Evolutionary conservation across 1,140 invertebrate species (phyloP), one percentile per base, ranked within the genome.

Genomic region (Calliphora vicina): DNA sequence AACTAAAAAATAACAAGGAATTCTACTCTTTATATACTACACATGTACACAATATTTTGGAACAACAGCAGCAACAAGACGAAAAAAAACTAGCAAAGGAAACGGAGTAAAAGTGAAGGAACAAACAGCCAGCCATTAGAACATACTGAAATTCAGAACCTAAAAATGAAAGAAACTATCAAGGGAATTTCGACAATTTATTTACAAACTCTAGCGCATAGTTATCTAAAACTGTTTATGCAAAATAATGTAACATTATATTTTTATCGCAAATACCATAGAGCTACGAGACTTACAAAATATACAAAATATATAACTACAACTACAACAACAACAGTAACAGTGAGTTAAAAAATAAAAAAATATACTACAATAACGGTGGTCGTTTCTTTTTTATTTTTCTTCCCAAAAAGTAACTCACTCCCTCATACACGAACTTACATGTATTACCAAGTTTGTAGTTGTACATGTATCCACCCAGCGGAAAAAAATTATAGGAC

Each of bases 151-250:
- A 23, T 67, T 23, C 23, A 67, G 20, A 67, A 67, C 61, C 61
- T 20, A 78, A 78, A 45, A 78, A 43, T 12, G 74, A 78, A 78
- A 78, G 35, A 78, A 78, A 78, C 74, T 45, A 78, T 78, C 74
- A 78, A 43, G 74, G 42, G 74, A 78, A 78, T 78, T 78, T 78
- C 74, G 74, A 78, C 74, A 78, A 78, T 78, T 78, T 78, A 78
- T 78, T 78, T 78, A 78, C 74, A 78, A 78, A 78, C 74, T 78
- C 74, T 43, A 78, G 74, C 74, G 74, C 74, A 78, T 78, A 78
- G 74, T 78, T 78, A 78, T 78, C 74, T 78, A 78, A 78, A 78
- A 78, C 74, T 78, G 74, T 78, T 78, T 78, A 78, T 78, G 74
- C 35, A 78, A 78, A 78, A 78, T 78, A 78, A 78, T 78, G 74